Evolutionary conservation across 2,888 invertebrate species (phyloP).

Genomic region (Cepaea hortensis): DNA sequence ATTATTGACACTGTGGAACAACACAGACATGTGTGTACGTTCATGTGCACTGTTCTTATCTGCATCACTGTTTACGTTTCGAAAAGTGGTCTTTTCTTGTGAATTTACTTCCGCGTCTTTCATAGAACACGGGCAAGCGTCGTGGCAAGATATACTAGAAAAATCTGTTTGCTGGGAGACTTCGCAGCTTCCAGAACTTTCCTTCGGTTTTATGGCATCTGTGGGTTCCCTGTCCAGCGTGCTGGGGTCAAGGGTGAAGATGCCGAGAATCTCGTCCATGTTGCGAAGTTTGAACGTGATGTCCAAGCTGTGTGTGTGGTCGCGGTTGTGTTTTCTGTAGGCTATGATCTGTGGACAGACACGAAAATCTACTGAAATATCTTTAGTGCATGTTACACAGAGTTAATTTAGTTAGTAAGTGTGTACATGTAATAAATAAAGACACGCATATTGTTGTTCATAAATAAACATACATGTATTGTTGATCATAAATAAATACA

Average conservation of each 20-base stretch:
- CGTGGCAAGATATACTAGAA: background rate
- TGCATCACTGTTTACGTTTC: background rate
- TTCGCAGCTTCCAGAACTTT: conserved; percentile 6
- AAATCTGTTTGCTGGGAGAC: conserved; percentile 19
- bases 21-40: background rate
- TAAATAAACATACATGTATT: no score
- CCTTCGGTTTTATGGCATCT: background rate
- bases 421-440: no score
- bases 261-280: conserved; percentile 17
- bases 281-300: conserved; percentile 30
- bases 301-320: background rate
- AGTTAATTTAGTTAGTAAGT: no score
- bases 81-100: background rate
- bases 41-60: background rate
- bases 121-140: background rate
- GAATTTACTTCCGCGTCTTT: background rate
- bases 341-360: conserved; percentile 28
- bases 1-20: background rate
- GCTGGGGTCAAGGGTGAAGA: conserved; percentile 20
- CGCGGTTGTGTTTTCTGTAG: conserved; percentile 34
- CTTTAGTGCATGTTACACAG: background rate
- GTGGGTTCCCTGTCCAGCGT: background rate
- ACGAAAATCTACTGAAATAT: background rate
- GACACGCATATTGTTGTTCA: no score
- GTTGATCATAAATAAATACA: no score